These are phyloP conservation scores for Smittia aterrima DNA, from an alignment of 2,888 invertebrate species.

Conservation along the genomic window DNA sequence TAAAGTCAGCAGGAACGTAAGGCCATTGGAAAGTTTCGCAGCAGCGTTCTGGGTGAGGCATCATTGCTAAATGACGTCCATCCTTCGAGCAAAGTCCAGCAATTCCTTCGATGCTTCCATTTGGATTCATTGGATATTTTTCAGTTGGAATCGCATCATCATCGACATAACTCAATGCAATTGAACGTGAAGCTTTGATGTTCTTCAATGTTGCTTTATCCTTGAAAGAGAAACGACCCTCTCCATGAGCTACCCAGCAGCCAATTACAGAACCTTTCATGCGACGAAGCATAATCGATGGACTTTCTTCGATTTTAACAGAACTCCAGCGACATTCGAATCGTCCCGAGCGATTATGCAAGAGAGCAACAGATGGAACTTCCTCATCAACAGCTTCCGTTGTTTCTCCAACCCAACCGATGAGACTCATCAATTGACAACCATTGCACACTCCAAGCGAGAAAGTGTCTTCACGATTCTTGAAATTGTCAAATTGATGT, in stretches of 20 bases:
- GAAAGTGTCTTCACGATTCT: slow-evolving; percentile 76
- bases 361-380: slow-evolving; percentile 67
- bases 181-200: slow-evolving; percentile 60
- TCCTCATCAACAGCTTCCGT: slow-evolving; percentile 46
- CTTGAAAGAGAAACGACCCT: slow-evolving; percentile 74
- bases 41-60: slow-evolving; percentile 98
- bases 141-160: slow-evolving; percentile 73
- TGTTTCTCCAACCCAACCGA: slow-evolving; percentile 79
- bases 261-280: slow-evolving; percentile 89
- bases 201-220: slow-evolving; percentile 55
- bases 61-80: slow-evolving; percentile 94
- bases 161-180: slow-evolving; percentile 81
- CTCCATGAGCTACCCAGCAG: slow-evolving; percentile 96
- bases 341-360: slow-evolving; percentile 85
- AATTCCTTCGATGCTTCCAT: slow-evolving; percentile 81
- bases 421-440: slow-evolving; percentile 90
- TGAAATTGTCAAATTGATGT: slow-evolving; percentile 76
- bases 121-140: slow-evolving; percentile 91
- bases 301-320: slow-evolving; percentile 60
- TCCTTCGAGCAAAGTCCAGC: slow-evolving; percentile 87
- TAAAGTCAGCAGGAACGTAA: slow-evolving; percentile 59
- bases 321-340: slow-evolving; percentile 60
- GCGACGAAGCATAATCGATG: slow-evolving; percentile 79
- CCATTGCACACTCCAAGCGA: slow-evolving; percentile 98
- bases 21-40: slow-evolving; percentile 90